These are phyloP conservation scores for Mustelus asterias DNA, from an alignment of 2,113 vertebrate species.

Conservation along the genomic window DNA sequence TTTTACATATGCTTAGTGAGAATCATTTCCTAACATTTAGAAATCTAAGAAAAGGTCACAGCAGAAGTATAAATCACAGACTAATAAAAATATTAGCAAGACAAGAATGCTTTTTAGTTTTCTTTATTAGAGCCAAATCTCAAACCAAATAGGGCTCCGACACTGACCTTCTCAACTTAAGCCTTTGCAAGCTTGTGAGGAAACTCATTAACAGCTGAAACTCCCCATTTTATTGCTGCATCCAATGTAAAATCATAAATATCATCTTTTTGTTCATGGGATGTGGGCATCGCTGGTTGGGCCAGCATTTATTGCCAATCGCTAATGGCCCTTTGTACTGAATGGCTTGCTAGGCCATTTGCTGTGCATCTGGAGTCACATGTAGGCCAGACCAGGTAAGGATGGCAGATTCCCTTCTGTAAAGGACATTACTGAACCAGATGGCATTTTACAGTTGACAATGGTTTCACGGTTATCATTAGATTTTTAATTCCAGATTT, in stretches of 20 bases:
- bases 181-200: background rate
- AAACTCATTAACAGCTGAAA: background rate
- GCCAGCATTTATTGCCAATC: too few species aligned
- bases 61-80: background rate
- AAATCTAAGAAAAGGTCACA: slow-evolving; percentile 24
- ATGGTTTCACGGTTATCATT: too few species aligned
- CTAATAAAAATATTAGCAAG: slow-evolving; percentile 32
- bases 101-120: slow-evolving; percentile 21
- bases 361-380: too few species aligned
- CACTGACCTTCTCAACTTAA: slow-evolving; percentile 11
- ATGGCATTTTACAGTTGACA: too few species aligned
- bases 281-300: too few species aligned
- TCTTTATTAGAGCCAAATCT: slow-evolving; percentile 6
- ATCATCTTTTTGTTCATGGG: background rate
- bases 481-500: too few species aligned
- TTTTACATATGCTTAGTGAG: background rate
- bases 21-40: slow-evolving; percentile 11
- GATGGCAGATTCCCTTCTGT: too few species aligned
- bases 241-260: background rate
- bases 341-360: too few species aligned
- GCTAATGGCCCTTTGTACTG: too few species aligned
- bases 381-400: too few species aligned
- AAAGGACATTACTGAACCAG: too few species aligned
- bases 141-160: background rate
- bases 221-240: background rate